Evolutionary conservation across 2,797 vertebrate genomes (phyloP).

Genomic region (Poeciliopsis turneri): DNA sequence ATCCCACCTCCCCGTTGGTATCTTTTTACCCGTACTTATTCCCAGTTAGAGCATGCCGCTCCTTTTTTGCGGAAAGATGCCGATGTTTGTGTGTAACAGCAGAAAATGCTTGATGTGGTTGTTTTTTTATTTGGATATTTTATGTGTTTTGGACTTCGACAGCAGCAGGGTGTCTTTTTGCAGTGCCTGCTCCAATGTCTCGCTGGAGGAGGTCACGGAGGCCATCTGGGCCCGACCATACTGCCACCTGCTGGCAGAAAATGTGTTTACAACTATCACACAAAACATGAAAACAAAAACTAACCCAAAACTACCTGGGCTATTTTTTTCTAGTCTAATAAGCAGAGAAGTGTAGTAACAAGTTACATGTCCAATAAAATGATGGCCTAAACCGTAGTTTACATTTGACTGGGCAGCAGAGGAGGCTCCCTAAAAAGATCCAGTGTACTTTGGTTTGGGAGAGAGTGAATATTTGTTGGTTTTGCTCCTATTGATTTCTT

Average conservation of each 20-base stretch:
- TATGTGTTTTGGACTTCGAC: not conserved
- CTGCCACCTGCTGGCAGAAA: slow-evolving; percentile 52
- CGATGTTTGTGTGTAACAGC: not conserved
- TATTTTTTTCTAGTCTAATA: not conserved
- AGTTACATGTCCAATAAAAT: not conserved
- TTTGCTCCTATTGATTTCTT: not conserved
- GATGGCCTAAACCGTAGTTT: too few species aligned
- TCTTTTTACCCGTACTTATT: not conserved
- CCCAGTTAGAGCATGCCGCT: not conserved
- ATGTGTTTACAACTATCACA: not conserved
- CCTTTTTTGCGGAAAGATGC: not conserved
- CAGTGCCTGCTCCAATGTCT: not conserved
- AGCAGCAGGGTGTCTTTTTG: slow-evolving; percentile 15
- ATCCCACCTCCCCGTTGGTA: slow-evolving; percentile 3
- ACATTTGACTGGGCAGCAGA: too few species aligned
- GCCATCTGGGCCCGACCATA: not conserved
- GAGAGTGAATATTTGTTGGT: not conserved
- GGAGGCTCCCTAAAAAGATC: too few species aligned
- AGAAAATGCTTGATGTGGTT: not conserved
- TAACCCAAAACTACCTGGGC: not conserved
- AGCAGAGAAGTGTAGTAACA: not conserved
- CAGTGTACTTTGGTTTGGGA: not conserved
- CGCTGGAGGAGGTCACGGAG: not conserved
- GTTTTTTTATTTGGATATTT: not conserved
- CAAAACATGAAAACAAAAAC: too few species aligned